Evolutionary conservation across 2,888 invertebrate species (phyloP).

Genomic region (Lucinisca nassula): DNA sequence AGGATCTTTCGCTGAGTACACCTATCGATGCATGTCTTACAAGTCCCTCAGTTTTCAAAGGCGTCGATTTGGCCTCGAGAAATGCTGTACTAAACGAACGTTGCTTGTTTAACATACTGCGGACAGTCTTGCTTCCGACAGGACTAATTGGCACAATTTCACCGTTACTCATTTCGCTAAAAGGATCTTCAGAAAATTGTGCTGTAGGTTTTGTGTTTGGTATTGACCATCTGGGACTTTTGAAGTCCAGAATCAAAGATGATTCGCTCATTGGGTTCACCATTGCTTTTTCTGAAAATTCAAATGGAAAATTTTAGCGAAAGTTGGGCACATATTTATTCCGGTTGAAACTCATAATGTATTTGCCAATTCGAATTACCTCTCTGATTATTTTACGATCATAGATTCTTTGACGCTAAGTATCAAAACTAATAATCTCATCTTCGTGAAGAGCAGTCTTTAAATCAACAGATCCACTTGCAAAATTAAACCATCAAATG

Average conservation of each 20-base stretch:
- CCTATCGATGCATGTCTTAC: not conserved
- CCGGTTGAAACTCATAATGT: too few relatives aligned
- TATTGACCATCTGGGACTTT: constrained; percentile 22
- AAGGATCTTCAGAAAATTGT: constrained; percentile 38
- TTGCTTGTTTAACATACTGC: constrained; percentile 23
- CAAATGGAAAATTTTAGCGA: too few relatives aligned
- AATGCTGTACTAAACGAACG: constrained; percentile 13
- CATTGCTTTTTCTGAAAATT: constrained; percentile 3
- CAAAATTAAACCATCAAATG: too few relatives aligned
- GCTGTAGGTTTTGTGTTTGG: not conserved
- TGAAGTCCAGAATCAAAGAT: constrained; percentile 49
- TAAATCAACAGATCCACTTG: too few relatives aligned
- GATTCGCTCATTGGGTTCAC: constrained; percentile 49
- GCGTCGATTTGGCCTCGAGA: not conserved
- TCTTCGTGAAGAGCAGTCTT: too few relatives aligned
- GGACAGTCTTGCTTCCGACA: constrained; percentile 28
- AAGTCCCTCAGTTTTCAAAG: not conserved
- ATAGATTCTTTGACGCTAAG: too few relatives aligned
- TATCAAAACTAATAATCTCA: too few relatives aligned
- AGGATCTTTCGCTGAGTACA: not conserved
- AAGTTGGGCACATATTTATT: too few relatives aligned
- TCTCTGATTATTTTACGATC: too few relatives aligned
- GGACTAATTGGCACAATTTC: constrained; percentile 43
- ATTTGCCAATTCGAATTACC: too few relatives aligned
- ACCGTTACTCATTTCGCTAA: constrained; percentile 58